These are phyloP conservation scores for Dascillus cervinus DNA, from an alignment of 2,888 invertebrate genomes.

Conservation along the genomic window DNA sequence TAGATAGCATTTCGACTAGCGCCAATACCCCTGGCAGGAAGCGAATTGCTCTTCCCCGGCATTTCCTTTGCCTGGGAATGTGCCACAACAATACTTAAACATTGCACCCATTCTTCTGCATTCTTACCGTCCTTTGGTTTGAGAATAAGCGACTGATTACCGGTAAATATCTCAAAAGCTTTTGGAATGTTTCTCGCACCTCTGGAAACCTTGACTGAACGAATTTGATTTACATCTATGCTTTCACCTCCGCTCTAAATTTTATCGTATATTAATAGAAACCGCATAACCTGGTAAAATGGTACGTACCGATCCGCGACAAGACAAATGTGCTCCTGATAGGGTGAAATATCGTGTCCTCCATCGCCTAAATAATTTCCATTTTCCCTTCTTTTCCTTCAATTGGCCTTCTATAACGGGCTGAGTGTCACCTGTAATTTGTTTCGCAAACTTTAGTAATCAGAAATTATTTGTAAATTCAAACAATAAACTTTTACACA, in stretches of 20 bases:
- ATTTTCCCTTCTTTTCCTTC: slow-evolving; percentile 87
- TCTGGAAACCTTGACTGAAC: slow-evolving; percentile 88
- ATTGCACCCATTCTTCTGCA: slow-evolving; percentile 95
- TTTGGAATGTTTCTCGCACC: slow-evolving; percentile 89
- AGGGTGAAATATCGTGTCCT: slow-evolving; percentile 90
- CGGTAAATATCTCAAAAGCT: slow-evolving; percentile 94
- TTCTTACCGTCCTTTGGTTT: slow-evolving; percentile 93
- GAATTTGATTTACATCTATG: slow-evolving; percentile 88
- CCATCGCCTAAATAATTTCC: slow-evolving; percentile 88
- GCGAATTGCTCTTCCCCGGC: slow-evolving; percentile 43
- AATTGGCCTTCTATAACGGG: slow-evolving; percentile 87
- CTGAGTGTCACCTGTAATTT: slow-evolving; percentile 60
- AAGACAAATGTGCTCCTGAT: slow-evolving; percentile 85
- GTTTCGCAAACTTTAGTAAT: too few species aligned
- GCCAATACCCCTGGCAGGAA: slow-evolving; percentile 41
- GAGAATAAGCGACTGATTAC: slow-evolving; percentile 83
- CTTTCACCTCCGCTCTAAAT: slow-evolving; percentile 75
- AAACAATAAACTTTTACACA: too few species aligned
- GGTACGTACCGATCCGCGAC: slow-evolving; percentile 67
- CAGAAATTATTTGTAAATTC: too few species aligned
- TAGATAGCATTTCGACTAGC: slow-evolving; percentile 38
- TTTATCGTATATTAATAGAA: too few species aligned
- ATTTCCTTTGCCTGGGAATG: slow-evolving; percentile 65
- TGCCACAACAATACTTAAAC: slow-evolving; percentile 86
- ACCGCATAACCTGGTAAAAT: too few species aligned